Percentiles rank a stretch among this genome's conserved stretches.
These are phyloP conservation scores for Altica lythri DNA, from an alignment of 2,888 invertebrate species.

Conservation along the genomic window DNA sequence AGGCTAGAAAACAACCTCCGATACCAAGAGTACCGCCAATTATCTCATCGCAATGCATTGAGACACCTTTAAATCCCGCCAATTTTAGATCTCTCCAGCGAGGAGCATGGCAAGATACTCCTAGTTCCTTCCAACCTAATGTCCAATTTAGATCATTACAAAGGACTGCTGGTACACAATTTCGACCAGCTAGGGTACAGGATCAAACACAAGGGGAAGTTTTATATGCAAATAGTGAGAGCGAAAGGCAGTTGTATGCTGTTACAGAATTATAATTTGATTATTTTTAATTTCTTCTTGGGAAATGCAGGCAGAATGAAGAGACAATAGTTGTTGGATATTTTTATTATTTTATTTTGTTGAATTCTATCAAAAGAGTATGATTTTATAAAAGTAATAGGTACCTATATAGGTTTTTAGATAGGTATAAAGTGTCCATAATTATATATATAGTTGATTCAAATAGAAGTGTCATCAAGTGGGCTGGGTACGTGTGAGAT, in stretches of 20 bases:
- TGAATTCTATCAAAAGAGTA: constrained; percentile 22
- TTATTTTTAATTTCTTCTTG: constrained; percentile 48
- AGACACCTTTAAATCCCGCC: constrained; percentile 57
- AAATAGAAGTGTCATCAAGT: too few species aligned
- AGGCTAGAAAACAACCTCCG: constrained; percentile 51
- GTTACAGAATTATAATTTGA: constrained; percentile 69
- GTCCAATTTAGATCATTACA: constrained; percentile 57
- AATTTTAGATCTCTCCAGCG: constrained; percentile 61
- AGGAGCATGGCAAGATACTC: constrained; percentile 54
- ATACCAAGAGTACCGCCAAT: constrained; percentile 55
- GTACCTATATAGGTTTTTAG: too few species aligned
- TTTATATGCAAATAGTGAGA: constrained; percentile 57
- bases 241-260: constrained; percentile 67
- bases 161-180: constrained; percentile 54
- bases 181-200: constrained; percentile 55
- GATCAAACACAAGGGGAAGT: constrained; percentile 54
- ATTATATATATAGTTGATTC: too few species aligned
- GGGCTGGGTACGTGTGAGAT: too few species aligned
- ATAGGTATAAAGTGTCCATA: too few species aligned
- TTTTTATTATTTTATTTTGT: constrained; percentile 23
- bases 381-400: too few species aligned
- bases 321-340: constrained; percentile 35
- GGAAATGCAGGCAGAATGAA: constrained; percentile 59
- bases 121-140: constrained; percentile 47
- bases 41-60: constrained; percentile 47